A percentile compares a stretch with the other conserved stretches of the same genome.
These are phyloP conservation scores for Neomicropteryx cornuta DNA, from an alignment of 1,140 invertebrate genomes.

Conservation along the genomic window DNA sequence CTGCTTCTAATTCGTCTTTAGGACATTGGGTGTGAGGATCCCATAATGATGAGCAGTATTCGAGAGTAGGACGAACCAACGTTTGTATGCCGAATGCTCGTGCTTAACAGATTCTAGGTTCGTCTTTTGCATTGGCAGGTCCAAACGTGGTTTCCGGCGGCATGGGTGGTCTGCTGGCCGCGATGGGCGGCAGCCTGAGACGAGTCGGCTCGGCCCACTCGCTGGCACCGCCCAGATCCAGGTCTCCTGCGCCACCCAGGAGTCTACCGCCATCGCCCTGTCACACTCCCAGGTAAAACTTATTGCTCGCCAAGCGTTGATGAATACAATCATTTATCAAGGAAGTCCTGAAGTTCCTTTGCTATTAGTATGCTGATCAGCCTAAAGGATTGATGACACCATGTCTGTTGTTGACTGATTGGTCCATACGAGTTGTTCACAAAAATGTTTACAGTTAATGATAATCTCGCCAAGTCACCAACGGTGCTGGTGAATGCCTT, in stretches of 20 bases:
- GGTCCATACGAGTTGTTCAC: background rate
- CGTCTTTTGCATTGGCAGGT: background rate
- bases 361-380: too few species aligned
- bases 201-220: conserved; percentile 39
- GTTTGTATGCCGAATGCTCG: background rate
- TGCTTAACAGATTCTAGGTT: background rate
- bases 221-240: conserved; percentile 34
- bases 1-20: background rate
- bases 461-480: too few species aligned
- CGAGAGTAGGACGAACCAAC: too few species aligned
- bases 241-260: conserved; percentile 47
- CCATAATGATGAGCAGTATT: too few species aligned
- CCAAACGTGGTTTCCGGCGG: background rate
- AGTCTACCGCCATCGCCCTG: conserved; percentile 72
- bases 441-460: too few species aligned
- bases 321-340: background rate
- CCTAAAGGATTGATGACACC: background rate
- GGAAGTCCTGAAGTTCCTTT: too few species aligned
- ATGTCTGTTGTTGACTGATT: background rate
- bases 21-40: too few species aligned
- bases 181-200: conserved; percentile 32
- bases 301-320: conserved; percentile 12
- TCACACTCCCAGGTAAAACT: conserved; percentile 41
- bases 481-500: too few species aligned
- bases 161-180: conserved; percentile 33